These are phyloP conservation scores for Gastrophysa polygoni DNA, from an alignment of 2,888 invertebrate species.

Conservation along the genomic window DNA sequence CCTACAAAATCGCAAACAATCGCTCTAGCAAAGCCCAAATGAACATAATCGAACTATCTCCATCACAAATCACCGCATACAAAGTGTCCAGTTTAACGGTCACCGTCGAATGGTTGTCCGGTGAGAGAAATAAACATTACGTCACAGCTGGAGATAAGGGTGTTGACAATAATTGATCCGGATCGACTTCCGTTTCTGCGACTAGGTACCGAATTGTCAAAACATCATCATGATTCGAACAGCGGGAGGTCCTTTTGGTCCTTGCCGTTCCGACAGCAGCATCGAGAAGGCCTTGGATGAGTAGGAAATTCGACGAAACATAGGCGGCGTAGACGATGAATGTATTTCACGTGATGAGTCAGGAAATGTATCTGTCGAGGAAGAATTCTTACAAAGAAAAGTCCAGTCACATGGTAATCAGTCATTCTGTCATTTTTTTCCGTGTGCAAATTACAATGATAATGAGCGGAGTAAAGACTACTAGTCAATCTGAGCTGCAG, in stretches of 20 bases:
- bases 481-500: too few relatives aligned
- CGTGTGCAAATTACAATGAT: too few relatives aligned
- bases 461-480: too few relatives aligned
- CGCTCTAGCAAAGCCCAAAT: not conserved
- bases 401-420: too few relatives aligned
- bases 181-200: constrained; percentile 44
- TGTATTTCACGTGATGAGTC: too few relatives aligned
- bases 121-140: constrained; percentile 46
- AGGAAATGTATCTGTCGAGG: too few relatives aligned
- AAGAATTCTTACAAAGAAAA: too few relatives aligned
- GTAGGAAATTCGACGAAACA: not conserved
- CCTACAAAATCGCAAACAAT: too few relatives aligned
- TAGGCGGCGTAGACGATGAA: not conserved
- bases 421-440: too few relatives aligned
- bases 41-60: constrained; percentile 28
- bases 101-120: constrained; percentile 25
- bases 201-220: constrained; percentile 39
- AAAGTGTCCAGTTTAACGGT: constrained; percentile 24
- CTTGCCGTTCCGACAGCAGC: constrained; percentile 36
- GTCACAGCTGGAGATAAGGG: constrained; percentile 50
- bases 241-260: constrained; percentile 40
- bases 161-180: constrained; percentile 54
- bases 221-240: constrained; percentile 40
- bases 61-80: constrained; percentile 36
- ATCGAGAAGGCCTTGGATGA: not conserved